These are phyloP conservation scores for Chrysolina haemoptera DNA, from an alignment of 2,888 invertebrate genomes.

Conservation along the genomic window DNA sequence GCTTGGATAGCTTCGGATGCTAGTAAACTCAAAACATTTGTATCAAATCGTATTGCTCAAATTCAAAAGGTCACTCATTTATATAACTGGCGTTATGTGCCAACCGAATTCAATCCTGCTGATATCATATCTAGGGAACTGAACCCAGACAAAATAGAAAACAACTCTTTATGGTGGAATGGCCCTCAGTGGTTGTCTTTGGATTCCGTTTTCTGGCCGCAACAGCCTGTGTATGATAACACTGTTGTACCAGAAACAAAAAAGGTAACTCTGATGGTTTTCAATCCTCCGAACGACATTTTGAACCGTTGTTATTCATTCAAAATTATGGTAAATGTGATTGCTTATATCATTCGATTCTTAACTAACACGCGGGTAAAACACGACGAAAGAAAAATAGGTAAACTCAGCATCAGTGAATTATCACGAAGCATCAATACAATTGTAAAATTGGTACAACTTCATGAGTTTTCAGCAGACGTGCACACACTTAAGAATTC, in stretches of 20 bases:
- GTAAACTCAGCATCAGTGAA: background rate
- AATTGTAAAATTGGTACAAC: constrained; percentile 6
- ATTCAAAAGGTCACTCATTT: constrained; percentile 14
- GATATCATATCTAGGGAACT: constrained; percentile 1
- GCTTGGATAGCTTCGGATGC: constrained; percentile 21
- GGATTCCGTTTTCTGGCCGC: background rate
- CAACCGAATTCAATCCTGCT: constrained; percentile 16
- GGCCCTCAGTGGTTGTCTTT: background rate
- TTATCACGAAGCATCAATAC: background rate
- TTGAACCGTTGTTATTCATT: too few relatives aligned
- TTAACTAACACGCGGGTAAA: background rate
- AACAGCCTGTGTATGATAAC: background rate
- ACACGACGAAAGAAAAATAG: background rate
- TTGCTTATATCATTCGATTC: too few relatives aligned
- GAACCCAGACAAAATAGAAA: background rate
- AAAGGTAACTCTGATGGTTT: background rate
- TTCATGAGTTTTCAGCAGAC: constrained; percentile 19
- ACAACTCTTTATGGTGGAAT: constrained; percentile 2
- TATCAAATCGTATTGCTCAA: constrained; percentile 18
- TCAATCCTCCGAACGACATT: too few relatives aligned
- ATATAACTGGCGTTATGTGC: constrained; percentile 17
- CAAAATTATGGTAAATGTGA: too few relatives aligned
- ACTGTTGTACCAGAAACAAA: background rate
- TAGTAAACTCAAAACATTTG: background rate
- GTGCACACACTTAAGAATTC: constrained; percentile 26